Base-by-base conservation (phyloP, 1,140 invertebrate genomes). In the Melipona quadrifasciata region DNA sequence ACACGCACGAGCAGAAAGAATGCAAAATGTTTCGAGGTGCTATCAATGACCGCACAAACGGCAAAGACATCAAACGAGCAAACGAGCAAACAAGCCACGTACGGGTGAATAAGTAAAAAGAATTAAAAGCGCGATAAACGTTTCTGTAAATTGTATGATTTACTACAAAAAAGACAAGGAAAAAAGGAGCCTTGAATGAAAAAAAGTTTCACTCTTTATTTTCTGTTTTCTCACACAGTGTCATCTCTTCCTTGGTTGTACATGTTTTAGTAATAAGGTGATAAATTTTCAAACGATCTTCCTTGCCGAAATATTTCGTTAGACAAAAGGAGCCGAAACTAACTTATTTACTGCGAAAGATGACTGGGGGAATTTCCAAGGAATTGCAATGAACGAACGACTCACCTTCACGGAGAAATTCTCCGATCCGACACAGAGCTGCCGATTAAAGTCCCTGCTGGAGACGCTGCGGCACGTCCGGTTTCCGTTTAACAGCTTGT, bases 371-470 rank as follows among this genome's bases (percentile, higher is more conserved):
- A 61, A 61, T 61, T 70, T 24, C 0, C 8, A 27, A 1, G 31
- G 1, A 39, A 24, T 12, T 11, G 0, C 31, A 31, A n/a, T n/a
- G n/a, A 19, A 24, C 5, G 6, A 2, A 6, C 58, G 65, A 83
- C 76, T 80, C 87, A 94, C 94, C 93, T 94, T 95, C 3, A 95
- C 84, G 67, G 93, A 94, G 82, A 95, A 95, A 58, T 91, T 90
- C 47, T 76, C 90, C 3, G 94, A 93, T 75, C 94, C 94, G 19
- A 96, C 95, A 90, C 97, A 98, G 67, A 97, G 95, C 34, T 96
- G 95, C 64, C 97, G 95, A 77, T 97, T 96, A 16, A 96, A 97
- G 89, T 97, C 96, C n/a, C 95, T 91, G 86, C 96, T 95, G 86
- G 96, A 94, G 81, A 96, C 94, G 88, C 96, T 96, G 47, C 95